Percentiles rank a stretch among this genome's conserved stretches.
phyloP scores from a whole-genome alignment of 2,888 invertebrate genomes.

The Pristionchus japonicus region DNA sequence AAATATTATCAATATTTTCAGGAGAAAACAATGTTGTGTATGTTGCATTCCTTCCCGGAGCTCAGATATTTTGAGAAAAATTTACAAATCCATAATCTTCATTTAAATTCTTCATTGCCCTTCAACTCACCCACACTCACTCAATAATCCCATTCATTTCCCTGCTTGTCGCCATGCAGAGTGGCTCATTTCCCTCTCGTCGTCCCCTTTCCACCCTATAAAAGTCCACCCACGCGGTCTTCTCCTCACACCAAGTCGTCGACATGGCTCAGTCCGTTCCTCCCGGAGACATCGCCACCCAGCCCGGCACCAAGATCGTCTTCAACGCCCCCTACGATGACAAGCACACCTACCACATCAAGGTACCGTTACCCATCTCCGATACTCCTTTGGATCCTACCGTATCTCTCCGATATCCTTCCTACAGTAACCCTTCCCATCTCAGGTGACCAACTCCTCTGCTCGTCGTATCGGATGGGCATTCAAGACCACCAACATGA shows the following conservation, averaged over 20 bases:
- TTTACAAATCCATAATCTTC: too few relatives aligned
- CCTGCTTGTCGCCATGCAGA: background rate
- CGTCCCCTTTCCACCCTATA: background rate
- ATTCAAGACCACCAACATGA: constrained; percentile 22
- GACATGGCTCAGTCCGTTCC: constrained; percentile 23
- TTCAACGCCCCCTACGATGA: constrained; percentile 16
- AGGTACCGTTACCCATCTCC: background rate
- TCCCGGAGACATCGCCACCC: constrained; percentile 16
- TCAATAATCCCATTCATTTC: background rate
- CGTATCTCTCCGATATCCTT: too few relatives aligned
- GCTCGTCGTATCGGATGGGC: constrained; percentile 23
- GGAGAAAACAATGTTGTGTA: too few relatives aligned
- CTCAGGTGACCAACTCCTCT: constrained; percentile 1
- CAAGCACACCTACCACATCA: constrained; percentile 28
- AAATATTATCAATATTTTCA: too few relatives aligned
- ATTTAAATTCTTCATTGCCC: too few relatives aligned
- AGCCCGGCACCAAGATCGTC: constrained; percentile 28
- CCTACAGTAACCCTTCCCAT: background rate
- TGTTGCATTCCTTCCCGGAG: too few relatives aligned
- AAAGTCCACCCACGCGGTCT: background rate
- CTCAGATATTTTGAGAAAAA: too few relatives aligned
- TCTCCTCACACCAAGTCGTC: background rate
- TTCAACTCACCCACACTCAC: background rate
- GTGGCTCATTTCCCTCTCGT: background rate
- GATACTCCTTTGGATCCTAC: background rate